These are phyloP conservation scores for Pristionchus arcanus DNA, from an alignment of 2,888 invertebrate species.

Conservation along the genomic window DNA sequence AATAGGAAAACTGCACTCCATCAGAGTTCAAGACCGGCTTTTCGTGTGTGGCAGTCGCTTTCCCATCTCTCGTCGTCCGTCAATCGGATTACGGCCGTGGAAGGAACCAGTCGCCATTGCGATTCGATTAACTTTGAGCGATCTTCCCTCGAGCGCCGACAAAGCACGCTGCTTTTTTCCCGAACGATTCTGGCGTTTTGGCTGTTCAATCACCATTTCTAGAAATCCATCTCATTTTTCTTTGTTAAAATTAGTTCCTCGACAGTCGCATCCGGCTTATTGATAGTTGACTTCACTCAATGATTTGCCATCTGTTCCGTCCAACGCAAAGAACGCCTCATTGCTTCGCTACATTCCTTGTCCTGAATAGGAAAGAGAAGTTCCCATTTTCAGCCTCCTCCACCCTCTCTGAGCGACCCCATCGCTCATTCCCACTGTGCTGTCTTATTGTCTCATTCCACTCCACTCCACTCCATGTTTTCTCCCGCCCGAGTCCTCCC, in stretches of 20 bases:
- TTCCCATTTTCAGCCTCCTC: not conserved
- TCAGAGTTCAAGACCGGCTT: not conserved
- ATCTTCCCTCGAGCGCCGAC: not conserved
- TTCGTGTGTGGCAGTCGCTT: not conserved
- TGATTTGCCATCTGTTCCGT: not conserved
- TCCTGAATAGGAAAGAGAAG: not conserved
- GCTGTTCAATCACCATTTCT: no score
- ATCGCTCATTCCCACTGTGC: not conserved
- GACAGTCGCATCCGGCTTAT: no score
- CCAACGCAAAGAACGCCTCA: not conserved
- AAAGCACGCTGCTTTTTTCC: not conserved
- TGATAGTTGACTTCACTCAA: no score
- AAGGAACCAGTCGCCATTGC: not conserved
- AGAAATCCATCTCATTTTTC: no score
- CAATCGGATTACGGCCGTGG: not conserved
- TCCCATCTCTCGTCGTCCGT: not conserved
- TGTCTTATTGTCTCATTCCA: not conserved
- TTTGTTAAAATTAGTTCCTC: no score
- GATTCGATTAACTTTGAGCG: not conserved
- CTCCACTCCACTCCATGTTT: conserved; percentile 9
- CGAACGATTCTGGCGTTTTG: not conserved
- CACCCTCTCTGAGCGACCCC: not conserved
- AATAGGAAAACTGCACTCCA: no score
- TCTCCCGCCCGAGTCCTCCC: not conserved
- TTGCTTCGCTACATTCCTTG: not conserved